phyloP scores from a whole-genome alignment of 2,797 vertebrate genomes.

The Falco rusticolus region DNA sequence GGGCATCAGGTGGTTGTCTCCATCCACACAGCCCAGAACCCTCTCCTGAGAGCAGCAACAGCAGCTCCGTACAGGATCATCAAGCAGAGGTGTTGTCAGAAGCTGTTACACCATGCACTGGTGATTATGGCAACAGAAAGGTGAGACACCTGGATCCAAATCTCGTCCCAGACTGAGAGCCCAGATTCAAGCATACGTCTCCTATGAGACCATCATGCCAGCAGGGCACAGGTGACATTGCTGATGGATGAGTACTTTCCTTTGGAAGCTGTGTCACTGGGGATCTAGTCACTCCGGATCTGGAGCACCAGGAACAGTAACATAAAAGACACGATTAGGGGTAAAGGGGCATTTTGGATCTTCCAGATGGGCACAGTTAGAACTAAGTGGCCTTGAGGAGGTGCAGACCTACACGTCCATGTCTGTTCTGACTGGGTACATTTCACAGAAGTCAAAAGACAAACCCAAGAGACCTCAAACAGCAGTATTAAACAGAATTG shows the following conservation, averaged over 20 bases:
- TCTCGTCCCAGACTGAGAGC: neutral
- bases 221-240: neutral
- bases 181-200: neutral
- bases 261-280: neutral
- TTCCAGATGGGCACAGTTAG: neutral
- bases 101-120: neutral
- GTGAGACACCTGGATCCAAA: neutral
- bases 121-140: neutral
- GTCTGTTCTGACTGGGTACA: neutral
- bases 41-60: neutral
- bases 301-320: neutral
- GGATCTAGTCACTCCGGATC: neutral
- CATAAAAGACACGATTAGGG: neutral
- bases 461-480: conserved; percentile 11
- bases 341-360: neutral
- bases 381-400: neutral
- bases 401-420: accelerated
- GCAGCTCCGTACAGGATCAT: neutral
- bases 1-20: neutral
- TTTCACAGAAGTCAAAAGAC: neutral
- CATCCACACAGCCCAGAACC: neutral
- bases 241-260: neutral
- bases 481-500: conserved; percentile 24
- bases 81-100: neutral
- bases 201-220: neutral